Conservation (phyloP, 2,888 invertebrate species). For the Diaperis boleti region DNA sequence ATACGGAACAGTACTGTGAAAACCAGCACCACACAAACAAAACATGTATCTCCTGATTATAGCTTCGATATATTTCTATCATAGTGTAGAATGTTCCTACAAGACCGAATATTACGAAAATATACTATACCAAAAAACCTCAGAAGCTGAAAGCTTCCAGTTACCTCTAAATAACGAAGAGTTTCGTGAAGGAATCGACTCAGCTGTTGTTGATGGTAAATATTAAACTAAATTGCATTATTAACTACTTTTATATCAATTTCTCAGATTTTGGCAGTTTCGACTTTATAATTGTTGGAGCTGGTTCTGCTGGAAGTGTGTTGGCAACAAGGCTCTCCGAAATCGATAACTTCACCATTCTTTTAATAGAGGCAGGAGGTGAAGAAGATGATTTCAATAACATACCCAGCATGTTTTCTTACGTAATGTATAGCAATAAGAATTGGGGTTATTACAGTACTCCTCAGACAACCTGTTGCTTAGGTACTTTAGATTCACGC, state of each 20-base stretch:
- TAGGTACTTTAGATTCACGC: too few species aligned
- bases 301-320: slow-evolving; percentile 4
- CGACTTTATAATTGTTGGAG: slow-evolving; percentile 8
- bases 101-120: slow-evolving; percentile 5
- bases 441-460: slow-evolving; percentile 80
- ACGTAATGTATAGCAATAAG: slow-evolving; percentile 83
- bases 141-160: background rate
- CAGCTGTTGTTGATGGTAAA: slow-evolving; percentile 7
- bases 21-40: too few species aligned
- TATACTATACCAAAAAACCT: background rate
- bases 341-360: background rate
- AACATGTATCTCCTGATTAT: too few species aligned
- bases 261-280: slow-evolving; percentile 1
- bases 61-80: too few species aligned
- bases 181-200: slow-evolving; percentile 4
- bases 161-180: slow-evolving; percentile 11
- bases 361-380: slow-evolving; percentile 44
- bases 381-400: slow-evolving; percentile 38
- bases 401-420: slow-evolving; percentile 69
- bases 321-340: slow-evolving; percentile 2
- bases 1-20: too few species aligned
- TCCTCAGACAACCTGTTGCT: slow-evolving; percentile 34
- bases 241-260: background rate
- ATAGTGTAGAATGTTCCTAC: too few species aligned
- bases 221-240: background rate